Conservation (phyloP, 2,888 invertebrate species). For the Chironomus riparius region DNA sequence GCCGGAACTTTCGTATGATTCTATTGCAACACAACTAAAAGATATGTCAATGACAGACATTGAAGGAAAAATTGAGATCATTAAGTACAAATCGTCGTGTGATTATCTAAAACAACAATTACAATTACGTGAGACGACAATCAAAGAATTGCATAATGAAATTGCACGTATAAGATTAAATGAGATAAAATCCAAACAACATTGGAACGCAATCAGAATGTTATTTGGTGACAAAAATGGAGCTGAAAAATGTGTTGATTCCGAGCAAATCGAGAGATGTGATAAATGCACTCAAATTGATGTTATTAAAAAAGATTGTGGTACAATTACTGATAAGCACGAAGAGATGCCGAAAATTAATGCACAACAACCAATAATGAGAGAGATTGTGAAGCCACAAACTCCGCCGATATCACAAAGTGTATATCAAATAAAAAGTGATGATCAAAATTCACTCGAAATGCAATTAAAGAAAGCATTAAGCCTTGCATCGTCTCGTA, state of each 20-base stretch:
- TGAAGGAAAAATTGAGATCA: constrained; percentile 34
- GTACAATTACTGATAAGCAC: constrained; percentile 3
- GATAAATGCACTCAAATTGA: constrained; percentile 29
- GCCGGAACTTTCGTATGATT: constrained; percentile 25
- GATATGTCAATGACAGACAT: constrained; percentile 29
- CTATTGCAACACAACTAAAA: constrained; percentile 28
- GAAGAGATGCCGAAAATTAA: background rate
- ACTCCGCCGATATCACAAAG: background rate
- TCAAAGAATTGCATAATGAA: constrained; percentile 34
- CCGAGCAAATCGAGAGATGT: background rate
- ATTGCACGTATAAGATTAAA: constrained; percentile 34
- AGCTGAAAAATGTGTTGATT: background rate
- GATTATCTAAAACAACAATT: constrained; percentile 37
- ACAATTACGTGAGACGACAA: constrained; percentile 33
- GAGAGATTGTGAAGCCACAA: background rate
- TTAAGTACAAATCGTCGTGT: constrained; percentile 39
- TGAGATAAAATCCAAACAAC: constrained; percentile 36
- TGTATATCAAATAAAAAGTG: background rate
- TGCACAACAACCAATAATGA: background rate
- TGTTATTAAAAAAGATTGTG: constrained; percentile 28
- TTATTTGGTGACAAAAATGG: constrained; percentile 33
- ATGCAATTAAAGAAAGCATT: constrained; percentile 31
- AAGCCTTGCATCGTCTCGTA: constrained; percentile 31
- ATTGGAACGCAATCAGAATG: constrained; percentile 40
- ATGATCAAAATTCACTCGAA: constrained; percentile 28